phyloP scores from a whole-genome alignment of 2,113 vertebrate species.

The Embiotoca jacksoni region DNA sequence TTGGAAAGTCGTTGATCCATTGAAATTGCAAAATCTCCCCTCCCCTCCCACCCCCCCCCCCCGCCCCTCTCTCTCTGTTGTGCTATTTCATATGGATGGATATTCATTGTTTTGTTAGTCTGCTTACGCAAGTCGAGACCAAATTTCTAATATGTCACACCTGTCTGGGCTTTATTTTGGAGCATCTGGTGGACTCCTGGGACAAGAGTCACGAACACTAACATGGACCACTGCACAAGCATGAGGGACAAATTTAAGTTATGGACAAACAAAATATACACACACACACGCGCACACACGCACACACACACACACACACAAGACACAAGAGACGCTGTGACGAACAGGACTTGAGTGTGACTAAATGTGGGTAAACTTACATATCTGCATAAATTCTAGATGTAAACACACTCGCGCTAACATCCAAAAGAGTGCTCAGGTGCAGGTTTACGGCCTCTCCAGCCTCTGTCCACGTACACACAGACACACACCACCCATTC shows the following conservation, averaged over 20 bases:
- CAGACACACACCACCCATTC: conserved; percentile 34
- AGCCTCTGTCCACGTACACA: conserved; percentile 5
- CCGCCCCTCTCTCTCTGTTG: neutral
- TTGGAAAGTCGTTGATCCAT: conserved; percentile 68
- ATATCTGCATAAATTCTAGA: neutral
- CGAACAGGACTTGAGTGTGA: neutral
- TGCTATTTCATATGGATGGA: conserved; percentile 21
- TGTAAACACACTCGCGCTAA: neutral
- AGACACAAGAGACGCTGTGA: neutral
- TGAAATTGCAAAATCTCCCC: conserved; percentile 46
- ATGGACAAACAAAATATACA: neutral
- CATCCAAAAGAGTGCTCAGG: conserved; percentile 10
- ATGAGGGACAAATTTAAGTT: conserved; percentile 1
- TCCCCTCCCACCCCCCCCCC: neutral
- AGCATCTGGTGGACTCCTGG: neutral
- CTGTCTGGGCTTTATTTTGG: conserved; percentile 51
- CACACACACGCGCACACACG: too few species aligned
- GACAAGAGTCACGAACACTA: conserved; percentile 22
- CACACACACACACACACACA: neutral
- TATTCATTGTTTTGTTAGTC: conserved; percentile 46
- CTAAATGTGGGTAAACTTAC: neutral
- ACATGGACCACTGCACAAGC: neutral
- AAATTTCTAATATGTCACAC: conserved; percentile 55
- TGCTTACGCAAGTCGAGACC: conserved; percentile 19
- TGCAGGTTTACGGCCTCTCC: neutral